Evolutionary conservation across 2,888 invertebrate species (phyloP), one percentile per base, ranked within the genome.

Genomic region (Oxycera nigricornis): DNA sequence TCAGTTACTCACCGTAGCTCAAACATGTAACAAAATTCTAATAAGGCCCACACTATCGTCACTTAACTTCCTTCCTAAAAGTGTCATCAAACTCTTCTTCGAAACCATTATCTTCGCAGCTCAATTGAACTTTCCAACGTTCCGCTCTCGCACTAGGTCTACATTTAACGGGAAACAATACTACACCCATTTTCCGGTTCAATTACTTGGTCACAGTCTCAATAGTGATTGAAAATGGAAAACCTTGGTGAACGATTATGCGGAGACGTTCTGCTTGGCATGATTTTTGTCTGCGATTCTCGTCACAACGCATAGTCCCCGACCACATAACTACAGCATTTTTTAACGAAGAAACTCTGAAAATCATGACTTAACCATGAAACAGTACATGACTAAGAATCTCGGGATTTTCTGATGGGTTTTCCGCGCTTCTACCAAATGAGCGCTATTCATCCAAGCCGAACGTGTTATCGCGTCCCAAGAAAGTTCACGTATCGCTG

Each of bases 151-250:
- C n/a, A n/a, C n/a, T n/a, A 59, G 28, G 7, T n/a, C 62, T 20
- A 62, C 68, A 68, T 68, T 68, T 68, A 68, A 68, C 68, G 68
- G 68, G 68, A 68, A 61, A 68, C 52, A 57, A 61, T 39, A 72
- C 41, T 22, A 57, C 39, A 30, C 22, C 46, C 52, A 55, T 75
- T 70, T 74, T 74, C 74, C 74, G 65, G 62, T 72, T 74, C 74
- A 61, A 74, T 74, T 72, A 72, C 30, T 62, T 39, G 50, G 30
- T 61, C 61, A 31, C 26, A 61, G 30, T 61, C 26, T 61, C 31
- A 30, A 61, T 61, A 35, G 20, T 31, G 17, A 61, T 61, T 61
- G 17, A 20, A 20, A 17, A 61, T 26, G 35, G 22, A n/a, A 14
- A 61, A 61, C 35, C 14, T 20, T 17, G 17, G 6, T 61, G 61